Conservation (phyloP, 2,113 vertebrate genomes). For the Mus spicilegus region DNA sequence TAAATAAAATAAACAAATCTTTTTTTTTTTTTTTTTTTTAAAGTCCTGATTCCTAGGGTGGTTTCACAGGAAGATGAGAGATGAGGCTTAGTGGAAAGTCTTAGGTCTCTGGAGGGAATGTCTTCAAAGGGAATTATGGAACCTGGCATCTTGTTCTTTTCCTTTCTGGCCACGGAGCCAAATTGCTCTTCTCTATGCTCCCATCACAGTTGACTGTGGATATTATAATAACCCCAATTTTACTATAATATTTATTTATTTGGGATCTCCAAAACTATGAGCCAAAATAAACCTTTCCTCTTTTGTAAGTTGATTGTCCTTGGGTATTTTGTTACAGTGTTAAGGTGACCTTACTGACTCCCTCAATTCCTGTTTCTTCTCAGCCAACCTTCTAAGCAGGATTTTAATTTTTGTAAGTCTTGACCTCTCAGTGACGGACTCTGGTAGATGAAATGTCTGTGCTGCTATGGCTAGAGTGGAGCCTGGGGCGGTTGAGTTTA, state of each 20-base stretch:
- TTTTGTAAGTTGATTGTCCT: neutral
- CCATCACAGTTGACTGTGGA: neutral
- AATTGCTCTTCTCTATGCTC: neutral
- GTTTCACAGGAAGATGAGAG: no score
- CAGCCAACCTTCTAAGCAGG: neutral
- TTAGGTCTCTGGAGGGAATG: neutral
- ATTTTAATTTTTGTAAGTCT: neutral
- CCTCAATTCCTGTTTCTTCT: neutral
- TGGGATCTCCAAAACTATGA: neutral
- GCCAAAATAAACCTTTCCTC: no score
- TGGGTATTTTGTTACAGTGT: neutral
- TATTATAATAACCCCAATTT: neutral
- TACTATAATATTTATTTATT: neutral
- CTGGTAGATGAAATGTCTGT: neutral
- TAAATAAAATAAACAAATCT: no score
- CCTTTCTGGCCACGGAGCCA: neutral
- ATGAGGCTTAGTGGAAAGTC: neutral
- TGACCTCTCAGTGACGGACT: neutral
- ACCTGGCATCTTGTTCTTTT: neutral
- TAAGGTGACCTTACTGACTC: neutral
- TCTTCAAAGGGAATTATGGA: neutral
- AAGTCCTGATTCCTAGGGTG: no score
- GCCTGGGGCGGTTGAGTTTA: neutral
- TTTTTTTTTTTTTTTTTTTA: no score
- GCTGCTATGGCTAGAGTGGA: neutral